Evolutionary conservation across 2,113 vertebrate genomes (phyloP).

Genomic region (Brevimyrus niger): DNA sequence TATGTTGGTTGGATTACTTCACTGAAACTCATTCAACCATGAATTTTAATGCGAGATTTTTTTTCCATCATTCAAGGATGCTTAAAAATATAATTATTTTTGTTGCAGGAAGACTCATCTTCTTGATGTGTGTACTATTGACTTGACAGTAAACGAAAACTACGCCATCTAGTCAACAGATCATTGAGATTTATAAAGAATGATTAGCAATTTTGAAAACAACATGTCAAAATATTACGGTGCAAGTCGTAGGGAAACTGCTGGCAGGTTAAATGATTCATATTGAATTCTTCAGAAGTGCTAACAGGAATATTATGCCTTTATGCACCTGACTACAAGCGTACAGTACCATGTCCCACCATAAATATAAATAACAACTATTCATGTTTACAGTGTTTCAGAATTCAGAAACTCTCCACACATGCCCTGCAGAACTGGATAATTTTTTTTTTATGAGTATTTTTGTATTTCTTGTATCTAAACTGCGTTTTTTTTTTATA

Average conservation of each 20-base stretch:
- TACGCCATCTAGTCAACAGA: not conserved
- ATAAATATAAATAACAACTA: not conserved
- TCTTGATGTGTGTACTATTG: not conserved
- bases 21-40: not conserved
- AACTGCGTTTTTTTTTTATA: not conserved
- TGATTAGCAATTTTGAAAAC: not conserved
- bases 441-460: not conserved
- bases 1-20: not conserved
- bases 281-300: not conserved
- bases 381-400: not conserved
- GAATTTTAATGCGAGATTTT: not conserved
- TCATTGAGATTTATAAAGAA: not conserved
- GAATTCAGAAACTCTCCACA: not conserved
- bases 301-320: not conserved
- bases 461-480: not conserved
- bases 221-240: not conserved
- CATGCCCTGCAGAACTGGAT: not conserved
- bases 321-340: not conserved
- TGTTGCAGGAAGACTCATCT: not conserved
- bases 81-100: not conserved
- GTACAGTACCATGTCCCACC: not conserved
- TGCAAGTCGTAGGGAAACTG: not conserved
- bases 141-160: not conserved
- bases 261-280: not conserved
- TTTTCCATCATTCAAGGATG: not conserved